phyloP scores from a whole-genome alignment of 2,888 invertebrate species.

The Ecdyonurus torrentis region DNA sequence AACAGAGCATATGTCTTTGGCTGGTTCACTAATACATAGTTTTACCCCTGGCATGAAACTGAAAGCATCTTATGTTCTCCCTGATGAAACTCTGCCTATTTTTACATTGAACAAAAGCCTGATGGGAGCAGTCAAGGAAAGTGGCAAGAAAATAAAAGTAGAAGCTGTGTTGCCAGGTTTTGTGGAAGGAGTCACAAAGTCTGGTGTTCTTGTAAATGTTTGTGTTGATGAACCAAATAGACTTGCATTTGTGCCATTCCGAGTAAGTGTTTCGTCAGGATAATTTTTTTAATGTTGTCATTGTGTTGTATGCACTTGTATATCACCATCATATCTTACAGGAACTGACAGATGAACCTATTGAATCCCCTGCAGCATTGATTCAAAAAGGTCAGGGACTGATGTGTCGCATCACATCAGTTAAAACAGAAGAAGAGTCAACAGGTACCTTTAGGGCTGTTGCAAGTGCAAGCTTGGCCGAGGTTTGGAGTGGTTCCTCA shows the following conservation, averaged over 20 bases:
- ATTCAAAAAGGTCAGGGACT: background rate
- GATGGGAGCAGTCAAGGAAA: background rate
- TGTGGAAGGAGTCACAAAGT: background rate
- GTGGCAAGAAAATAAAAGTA: background rate
- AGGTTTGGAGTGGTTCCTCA: background rate
- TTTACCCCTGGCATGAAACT: background rate
- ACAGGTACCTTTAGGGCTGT: background rate
- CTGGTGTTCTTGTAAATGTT: background rate
- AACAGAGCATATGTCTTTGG: background rate
- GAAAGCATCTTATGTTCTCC: background rate
- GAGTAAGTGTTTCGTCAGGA: background rate
- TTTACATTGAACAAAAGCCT: background rate
- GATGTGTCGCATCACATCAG: background rate
- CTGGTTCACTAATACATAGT: background rate
- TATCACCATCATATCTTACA: no score
- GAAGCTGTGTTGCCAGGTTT: background rate
- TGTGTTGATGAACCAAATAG: background rate
- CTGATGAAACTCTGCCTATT: background rate
- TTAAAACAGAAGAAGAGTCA: background rate
- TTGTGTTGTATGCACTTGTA: no score
- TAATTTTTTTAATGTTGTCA: background rate
- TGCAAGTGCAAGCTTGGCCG: background rate
- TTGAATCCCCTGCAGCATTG: background rate
- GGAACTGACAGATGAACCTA: background rate
- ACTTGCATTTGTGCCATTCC: background rate